Evolutionary conservation across 2,113 vertebrate species (phyloP).

Genomic region (Mormyrus iriodes): DNA sequence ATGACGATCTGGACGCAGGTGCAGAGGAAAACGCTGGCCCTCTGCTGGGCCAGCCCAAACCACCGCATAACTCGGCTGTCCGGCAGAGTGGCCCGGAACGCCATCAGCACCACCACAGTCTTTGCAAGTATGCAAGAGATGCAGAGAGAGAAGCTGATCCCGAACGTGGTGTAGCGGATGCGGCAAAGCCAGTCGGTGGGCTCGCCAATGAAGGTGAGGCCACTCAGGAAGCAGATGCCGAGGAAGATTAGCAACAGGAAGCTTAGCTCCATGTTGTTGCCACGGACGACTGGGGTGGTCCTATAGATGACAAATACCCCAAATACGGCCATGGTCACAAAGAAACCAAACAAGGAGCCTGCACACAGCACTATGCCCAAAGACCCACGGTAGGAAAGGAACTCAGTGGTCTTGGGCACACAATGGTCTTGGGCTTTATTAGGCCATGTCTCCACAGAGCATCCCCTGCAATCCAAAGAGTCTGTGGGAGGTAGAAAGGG

Average conservation of each 20-base stretch:
- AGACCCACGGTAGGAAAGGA: constrained; percentile 53
- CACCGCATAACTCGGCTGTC: constrained; percentile 46
- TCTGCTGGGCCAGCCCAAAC: constrained; percentile 46
- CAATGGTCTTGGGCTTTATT: constrained; percentile 52
- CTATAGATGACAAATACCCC: constrained; percentile 39
- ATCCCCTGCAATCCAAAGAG: constrained; percentile 55
- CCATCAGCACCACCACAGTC: constrained; percentile 50
- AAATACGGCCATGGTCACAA: constrained; percentile 41
- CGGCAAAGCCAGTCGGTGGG: constrained; percentile 47
- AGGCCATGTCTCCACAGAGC: constrained; percentile 55
- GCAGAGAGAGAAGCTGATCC: constrained; percentile 49
- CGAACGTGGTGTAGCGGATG: constrained; percentile 48
- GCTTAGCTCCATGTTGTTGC: constrained; percentile 49
- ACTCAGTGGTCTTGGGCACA: constrained; percentile 53
- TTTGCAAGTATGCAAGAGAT: constrained; percentile 52
- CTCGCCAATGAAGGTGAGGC: constrained; percentile 46
- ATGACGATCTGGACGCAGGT: constrained; percentile 55
- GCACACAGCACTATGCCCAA: constrained; percentile 52
- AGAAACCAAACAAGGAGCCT: constrained; percentile 48
- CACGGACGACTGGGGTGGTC: constrained; percentile 44
- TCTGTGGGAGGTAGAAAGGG: constrained; percentile 42
- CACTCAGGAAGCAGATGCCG: constrained; percentile 42
- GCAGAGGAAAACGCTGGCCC: constrained; percentile 46
- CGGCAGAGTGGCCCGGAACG: constrained; percentile 46
- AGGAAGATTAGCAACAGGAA: constrained; percentile 46